Evolutionary conservation across 2,888 invertebrate species (phyloP).

Genomic region (Mythimna pallens): DNA sequence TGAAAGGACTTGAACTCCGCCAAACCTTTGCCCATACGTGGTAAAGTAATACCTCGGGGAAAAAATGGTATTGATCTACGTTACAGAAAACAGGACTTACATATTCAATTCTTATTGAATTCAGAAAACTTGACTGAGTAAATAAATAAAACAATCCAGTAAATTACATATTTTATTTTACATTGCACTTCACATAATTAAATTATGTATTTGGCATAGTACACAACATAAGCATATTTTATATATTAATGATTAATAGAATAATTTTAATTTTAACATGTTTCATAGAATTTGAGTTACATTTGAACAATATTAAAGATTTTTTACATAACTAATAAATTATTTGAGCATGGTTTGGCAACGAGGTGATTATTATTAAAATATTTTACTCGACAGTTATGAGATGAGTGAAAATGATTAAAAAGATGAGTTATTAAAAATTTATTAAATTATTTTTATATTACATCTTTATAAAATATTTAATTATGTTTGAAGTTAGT

Average conservation of each 20-base stretch:
- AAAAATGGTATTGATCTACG: too few species aligned
- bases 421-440: neutral
- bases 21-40: too few species aligned
- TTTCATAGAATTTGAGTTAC: conserved; percentile 50
- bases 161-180: conserved; percentile 25
- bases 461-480: neutral
- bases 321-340: conserved; percentile 33
- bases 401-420: conserved; percentile 2
- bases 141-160: conserved; percentile 15
- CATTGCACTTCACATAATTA: conserved; percentile 48
- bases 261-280: conserved; percentile 46
- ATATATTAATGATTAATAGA: neutral
- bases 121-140: neutral
- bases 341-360: conserved; percentile 58
- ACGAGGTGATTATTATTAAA: conserved; percentile 18
- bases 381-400: conserved; percentile 2
- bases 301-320: conserved; percentile 47
- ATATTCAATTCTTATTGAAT: too few species aligned
- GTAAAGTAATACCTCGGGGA: too few species aligned
- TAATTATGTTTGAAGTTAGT: neutral
- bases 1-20: too few species aligned
- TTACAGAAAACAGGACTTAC: too few species aligned
- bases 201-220: conserved; percentile 53
- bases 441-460: neutral
- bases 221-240: conserved; percentile 51